Conservation (phyloP, 1,140 invertebrate species). For the Drosophila arawakana region DNA sequence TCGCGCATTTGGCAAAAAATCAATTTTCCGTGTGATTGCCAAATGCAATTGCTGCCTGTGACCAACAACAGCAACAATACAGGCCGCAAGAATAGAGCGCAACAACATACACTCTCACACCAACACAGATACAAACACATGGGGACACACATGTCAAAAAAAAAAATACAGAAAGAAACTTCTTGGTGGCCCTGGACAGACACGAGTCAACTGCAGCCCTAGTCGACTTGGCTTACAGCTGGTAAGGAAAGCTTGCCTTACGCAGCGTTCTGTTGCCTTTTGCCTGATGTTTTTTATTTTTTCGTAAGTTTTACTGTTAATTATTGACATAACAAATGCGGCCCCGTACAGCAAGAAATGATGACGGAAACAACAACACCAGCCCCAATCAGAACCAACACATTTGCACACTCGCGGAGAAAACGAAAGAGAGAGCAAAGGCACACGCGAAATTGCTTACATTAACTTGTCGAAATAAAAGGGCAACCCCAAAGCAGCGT, state of each 20-base stretch:
- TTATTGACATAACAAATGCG: conserved; percentile 81
- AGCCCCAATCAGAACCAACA: conserved; percentile 45
- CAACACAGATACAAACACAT: conserved; percentile 1
- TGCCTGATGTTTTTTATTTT: conserved; percentile 22
- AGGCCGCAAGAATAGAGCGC: conserved; percentile 32
- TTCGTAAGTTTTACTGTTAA: conserved; percentile 63
- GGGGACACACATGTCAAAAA: conserved; percentile 40
- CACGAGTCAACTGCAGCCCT: conserved; percentile 33
- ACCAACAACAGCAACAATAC: conserved; percentile 43
- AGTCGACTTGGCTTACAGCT: conserved; percentile 25
- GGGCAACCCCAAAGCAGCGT: conserved; percentile 17
- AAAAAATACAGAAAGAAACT: conserved; percentile 27
- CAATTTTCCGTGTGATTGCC: conserved; percentile 77
- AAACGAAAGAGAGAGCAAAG: conserved; percentile 15
- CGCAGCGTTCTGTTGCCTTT: conserved; percentile 51
- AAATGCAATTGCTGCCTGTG: conserved; percentile 61
- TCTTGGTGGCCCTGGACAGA: conserved; percentile 36
- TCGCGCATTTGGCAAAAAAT: conserved; percentile 79
- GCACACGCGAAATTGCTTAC: conserved; percentile 67
- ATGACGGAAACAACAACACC: conserved; percentile 58
- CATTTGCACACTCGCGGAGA: conserved; percentile 4
- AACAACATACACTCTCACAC: conserved; percentile 34
- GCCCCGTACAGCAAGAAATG: conserved; percentile 34
- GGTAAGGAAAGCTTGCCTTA: conserved; percentile 35
- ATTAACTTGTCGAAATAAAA: conserved; percentile 56